Conservation (phyloP, 1,140 invertebrate species). For the Coelopa frigida region DNA sequence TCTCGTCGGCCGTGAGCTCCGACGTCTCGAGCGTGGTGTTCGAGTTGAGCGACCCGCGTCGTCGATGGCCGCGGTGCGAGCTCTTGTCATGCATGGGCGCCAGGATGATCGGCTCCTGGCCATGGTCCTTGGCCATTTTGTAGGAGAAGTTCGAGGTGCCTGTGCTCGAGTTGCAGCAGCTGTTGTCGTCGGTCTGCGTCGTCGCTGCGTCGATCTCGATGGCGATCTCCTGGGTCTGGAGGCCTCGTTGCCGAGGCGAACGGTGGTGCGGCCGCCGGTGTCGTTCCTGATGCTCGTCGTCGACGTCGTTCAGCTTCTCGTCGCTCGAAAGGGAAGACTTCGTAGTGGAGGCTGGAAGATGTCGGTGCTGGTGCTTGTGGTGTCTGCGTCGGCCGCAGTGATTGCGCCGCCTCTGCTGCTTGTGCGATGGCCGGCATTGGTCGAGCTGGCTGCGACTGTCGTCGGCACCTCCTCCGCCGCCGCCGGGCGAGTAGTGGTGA, state of each 20-base stretch:
- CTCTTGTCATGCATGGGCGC: constrained; percentile 14
- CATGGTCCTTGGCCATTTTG: constrained; percentile 25
- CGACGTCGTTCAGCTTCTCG: constrained; percentile 12
- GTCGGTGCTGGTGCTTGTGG: constrained; percentile 7
- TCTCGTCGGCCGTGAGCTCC: constrained; percentile 31
- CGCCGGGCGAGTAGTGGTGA: constrained; percentile 15
- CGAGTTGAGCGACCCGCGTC: constrained; percentile 29
- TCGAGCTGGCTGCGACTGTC: constrained; percentile 1
- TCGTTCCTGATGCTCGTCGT: not conserved
- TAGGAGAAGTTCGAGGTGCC: constrained; percentile 39
- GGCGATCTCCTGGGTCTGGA: constrained; percentile 32
- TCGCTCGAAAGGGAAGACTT: constrained; percentile 40
- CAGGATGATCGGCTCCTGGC: constrained; percentile 5
- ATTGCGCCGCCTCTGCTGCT: not conserved
- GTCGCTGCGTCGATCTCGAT: constrained; percentile 41
- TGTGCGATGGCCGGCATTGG: constrained; percentile 22
- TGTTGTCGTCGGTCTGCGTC: constrained; percentile 26
- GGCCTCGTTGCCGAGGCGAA: constrained; percentile 7
- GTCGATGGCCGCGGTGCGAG: not conserved
- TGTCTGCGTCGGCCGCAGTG: not conserved
- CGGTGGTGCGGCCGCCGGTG: constrained; percentile 13
- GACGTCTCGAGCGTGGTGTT: constrained; percentile 39
- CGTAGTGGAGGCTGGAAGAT: constrained; percentile 17
- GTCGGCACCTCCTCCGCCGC: constrained; percentile 4
- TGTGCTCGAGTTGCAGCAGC: constrained; percentile 40